Evolutionary conservation across 2,797 vertebrate genomes (phyloP).

Genomic region (Eupleurogrammus muticus): DNA sequence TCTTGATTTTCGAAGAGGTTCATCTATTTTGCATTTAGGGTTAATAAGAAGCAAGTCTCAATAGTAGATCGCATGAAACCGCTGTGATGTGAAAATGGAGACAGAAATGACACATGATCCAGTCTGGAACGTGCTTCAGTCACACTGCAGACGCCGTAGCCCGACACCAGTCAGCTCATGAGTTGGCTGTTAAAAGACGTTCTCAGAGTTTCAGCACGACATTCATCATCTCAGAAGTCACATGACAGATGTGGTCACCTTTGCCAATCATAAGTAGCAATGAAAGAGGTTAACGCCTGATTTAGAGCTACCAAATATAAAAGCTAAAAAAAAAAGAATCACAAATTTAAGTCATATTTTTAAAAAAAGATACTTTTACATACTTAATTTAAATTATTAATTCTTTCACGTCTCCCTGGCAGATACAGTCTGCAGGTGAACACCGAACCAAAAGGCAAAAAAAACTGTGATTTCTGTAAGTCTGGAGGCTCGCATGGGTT

Average conservation of each 20-base stretch:
- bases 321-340: not conserved
- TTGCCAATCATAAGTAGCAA: not conserved
- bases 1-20: not conserved
- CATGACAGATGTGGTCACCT: not conserved
- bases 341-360: not conserved
- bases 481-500: not conserved
- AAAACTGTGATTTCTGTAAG: not conserved
- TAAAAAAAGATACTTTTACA: no score
- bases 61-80: not conserved
- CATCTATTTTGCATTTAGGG: no score
- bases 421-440: slow-evolving; percentile 1
- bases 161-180: not conserved
- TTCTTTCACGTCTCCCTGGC: not conserved
- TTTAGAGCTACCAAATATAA: not conserved
- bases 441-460: not conserved
- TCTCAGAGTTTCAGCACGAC: not conserved
- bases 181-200: not conserved
- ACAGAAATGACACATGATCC: slow-evolving; percentile 10
- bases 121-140: slow-evolving; percentile 5
- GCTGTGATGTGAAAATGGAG: not conserved
- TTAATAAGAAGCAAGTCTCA: not conserved
- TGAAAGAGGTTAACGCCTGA: not conserved
- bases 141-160: not conserved
- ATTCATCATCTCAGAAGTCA: not conserved
- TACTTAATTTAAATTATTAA: not conserved